Percentiles rank a stretch among this genome's conserved stretches.
Evolutionary conservation across 2,113 vertebrate species (phyloP).

Genomic region (Galeopterus variegatus): DNA sequence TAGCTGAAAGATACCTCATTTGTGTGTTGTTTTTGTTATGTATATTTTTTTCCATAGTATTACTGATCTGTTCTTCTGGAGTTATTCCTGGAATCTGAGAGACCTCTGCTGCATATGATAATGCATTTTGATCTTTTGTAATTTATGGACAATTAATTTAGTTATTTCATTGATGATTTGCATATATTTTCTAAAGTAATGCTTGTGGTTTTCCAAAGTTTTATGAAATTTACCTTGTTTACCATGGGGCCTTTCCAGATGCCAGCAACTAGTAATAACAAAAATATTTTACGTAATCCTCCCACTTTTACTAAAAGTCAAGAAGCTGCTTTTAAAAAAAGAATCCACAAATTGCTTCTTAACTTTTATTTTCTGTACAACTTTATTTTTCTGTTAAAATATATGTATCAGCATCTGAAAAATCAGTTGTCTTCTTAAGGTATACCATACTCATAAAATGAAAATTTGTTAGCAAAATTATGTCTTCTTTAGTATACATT

Average conservation of each 20-base stretch:
- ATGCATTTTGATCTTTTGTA: neutral
- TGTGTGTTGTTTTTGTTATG: neutral
- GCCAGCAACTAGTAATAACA: neutral
- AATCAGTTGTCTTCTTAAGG: neutral
- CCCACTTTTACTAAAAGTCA: neutral
- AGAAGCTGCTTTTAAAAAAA: neutral
- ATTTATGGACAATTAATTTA: slow-evolving; percentile 21
- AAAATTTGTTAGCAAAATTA: neutral
- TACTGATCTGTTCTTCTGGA: neutral
- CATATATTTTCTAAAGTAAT: neutral
- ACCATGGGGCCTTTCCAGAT: neutral
- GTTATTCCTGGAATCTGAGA: neutral
- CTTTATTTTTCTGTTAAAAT: neutral
- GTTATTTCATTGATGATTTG: neutral
- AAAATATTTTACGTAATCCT: neutral
- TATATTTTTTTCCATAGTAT: neutral
- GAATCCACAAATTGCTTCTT: neutral
- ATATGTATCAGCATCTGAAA: neutral
- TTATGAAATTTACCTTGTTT: neutral
- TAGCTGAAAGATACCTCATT: neutral
- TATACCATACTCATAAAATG: neutral
- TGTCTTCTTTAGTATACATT: neutral
- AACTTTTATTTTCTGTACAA: neutral
- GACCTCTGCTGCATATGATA: neutral
- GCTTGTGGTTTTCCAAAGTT: slow-evolving; percentile 10